Percentiles rank a stretch among this genome's conserved stretches.
These are phyloP conservation scores for Drosophila vallismaia DNA, from an alignment of 2,888 invertebrate species.

Conservation along the genomic window DNA sequence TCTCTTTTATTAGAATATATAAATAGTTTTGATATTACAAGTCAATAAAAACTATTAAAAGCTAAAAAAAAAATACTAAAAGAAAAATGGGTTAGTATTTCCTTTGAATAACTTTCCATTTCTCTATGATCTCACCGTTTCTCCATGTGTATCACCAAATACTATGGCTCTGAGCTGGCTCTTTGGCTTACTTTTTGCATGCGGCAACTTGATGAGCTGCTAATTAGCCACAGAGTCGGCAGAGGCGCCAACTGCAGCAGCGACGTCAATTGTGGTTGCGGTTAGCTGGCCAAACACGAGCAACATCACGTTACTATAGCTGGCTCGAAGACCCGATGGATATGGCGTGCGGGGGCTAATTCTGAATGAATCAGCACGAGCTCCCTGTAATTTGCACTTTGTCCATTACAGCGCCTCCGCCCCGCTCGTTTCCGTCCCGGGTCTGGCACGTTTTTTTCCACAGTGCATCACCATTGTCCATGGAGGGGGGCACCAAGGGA, in stretches of 20 bases:
- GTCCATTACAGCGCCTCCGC: conserved; percentile 24
- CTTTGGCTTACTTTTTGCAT: conserved; percentile 59
- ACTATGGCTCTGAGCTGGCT: conserved; percentile 16
- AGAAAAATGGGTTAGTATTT: no score
- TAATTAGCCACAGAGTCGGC: conserved; percentile 60
- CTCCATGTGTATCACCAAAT: conserved; percentile 12
- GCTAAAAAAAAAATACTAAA: no score
- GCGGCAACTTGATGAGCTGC: conserved; percentile 75
- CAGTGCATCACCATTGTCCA: conserved; percentile 35
- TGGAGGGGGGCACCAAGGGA: conserved; percentile 11
- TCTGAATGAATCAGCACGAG: conserved; percentile 76
- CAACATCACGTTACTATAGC: conserved; percentile 43
- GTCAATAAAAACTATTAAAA: no score
- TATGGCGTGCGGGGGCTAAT: conserved; percentile 59
- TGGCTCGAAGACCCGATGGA: conserved; percentile 24
- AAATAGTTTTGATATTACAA: background rate
- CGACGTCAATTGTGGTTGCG: conserved; percentile 25
- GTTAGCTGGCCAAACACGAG: conserved; percentile 45
- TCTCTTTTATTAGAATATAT: background rate
- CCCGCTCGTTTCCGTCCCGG: background rate
- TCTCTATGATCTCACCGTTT: background rate
- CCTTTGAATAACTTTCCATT: background rate
- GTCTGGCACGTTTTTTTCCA: background rate
- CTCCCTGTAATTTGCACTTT: conserved; percentile 75
- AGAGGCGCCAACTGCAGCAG: conserved; percentile 5